Percentiles rank a stretch among this genome's conserved stretches.
Conservation (phyloP, 2,888 invertebrate genomes). For the Pediacus dermestoides region DNA sequence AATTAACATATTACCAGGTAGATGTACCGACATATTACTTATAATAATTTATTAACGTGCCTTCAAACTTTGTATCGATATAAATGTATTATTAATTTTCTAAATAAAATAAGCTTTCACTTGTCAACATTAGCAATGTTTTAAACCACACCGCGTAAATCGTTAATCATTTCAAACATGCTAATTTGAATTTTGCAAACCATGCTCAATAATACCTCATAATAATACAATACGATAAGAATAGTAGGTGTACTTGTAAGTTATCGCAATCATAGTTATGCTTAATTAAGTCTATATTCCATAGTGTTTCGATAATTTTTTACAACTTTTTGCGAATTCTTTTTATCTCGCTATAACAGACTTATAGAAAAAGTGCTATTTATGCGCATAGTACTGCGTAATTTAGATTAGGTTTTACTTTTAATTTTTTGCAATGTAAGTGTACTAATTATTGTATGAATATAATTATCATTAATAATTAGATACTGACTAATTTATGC, state of each 20-base stretch:
- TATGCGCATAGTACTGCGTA: slow-evolving; percentile 25
- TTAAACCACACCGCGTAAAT: too few species aligned
- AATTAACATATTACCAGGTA: too few species aligned
- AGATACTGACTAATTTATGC: slow-evolving; percentile 12
- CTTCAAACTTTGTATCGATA: too few species aligned
- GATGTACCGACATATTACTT: too few species aligned
- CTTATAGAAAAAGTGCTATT: slow-evolving; percentile 18
- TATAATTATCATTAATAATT: slow-evolving; percentile 20
- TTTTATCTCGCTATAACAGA: slow-evolving; percentile 7
- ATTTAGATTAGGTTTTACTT: slow-evolving; percentile 24
- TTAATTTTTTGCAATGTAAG: slow-evolving; percentile 13
- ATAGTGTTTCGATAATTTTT: slow-evolving; percentile 26
- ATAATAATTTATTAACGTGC: too few species aligned
- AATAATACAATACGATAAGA: slow-evolving; percentile 18
- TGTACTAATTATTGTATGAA: slow-evolving; percentile 21
- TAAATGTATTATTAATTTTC: too few species aligned
- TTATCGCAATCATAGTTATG: slow-evolving; percentile 25
- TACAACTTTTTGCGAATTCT: slow-evolving; percentile 15
- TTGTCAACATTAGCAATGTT: slow-evolving; percentile 10
- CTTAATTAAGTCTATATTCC: slow-evolving; percentile 27
- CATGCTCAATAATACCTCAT: too few species aligned
- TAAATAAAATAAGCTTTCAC: slow-evolving; percentile 14
- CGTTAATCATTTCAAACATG: slow-evolving; percentile 19
- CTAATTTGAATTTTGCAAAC: slow-evolving; percentile 22
- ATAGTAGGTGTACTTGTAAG: slow-evolving; percentile 16